phyloP scores from a whole-genome alignment of 2,888 invertebrate genomes.

The Caenorhabditis sp. region DNA sequence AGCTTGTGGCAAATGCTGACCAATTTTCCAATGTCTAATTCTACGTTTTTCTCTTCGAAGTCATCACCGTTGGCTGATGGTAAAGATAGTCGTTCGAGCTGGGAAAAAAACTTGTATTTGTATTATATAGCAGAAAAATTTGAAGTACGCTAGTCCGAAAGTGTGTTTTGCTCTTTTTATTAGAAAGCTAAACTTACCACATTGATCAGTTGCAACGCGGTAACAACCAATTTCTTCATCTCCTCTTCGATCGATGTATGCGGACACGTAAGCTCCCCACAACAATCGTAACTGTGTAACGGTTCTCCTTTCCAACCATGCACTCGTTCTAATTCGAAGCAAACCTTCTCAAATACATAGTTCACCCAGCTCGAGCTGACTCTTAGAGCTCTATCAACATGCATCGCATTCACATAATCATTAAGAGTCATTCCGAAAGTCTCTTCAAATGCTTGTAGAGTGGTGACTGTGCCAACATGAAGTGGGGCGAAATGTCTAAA shows the following conservation, averaged over 20 bases:
- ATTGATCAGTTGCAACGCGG: slow-evolving; percentile 51
- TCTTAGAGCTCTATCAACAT: slow-evolving; percentile 12
- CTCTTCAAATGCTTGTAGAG: slow-evolving; percentile 91
- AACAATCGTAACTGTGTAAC: slow-evolving; percentile 40
- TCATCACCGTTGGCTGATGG: slow-evolving; percentile 5
- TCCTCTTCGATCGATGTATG: slow-evolving; percentile 37
- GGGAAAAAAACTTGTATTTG: not conserved
- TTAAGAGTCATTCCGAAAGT: slow-evolving; percentile 86
- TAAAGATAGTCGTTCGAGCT: slow-evolving; percentile 19
- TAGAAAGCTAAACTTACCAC: slow-evolving; percentile 33
- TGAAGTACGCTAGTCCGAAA: too few relatives aligned
- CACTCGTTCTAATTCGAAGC: slow-evolving; percentile 47
- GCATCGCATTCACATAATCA: slow-evolving; percentile 71
- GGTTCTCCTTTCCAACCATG: slow-evolving; percentile 39
- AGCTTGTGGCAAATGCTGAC: slow-evolving; percentile 16
- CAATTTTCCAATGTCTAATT: slow-evolving; percentile 10
- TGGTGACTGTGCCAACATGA: slow-evolving; percentile 92
- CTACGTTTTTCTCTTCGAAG: not conserved
- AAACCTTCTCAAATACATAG: slow-evolving; percentile 31
- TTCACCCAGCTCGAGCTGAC: slow-evolving; percentile 27
- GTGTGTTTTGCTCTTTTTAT: too few relatives aligned
- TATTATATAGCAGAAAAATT: too few relatives aligned
- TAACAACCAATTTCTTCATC: slow-evolving; percentile 42
- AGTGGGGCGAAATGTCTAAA: slow-evolving; percentile 82
- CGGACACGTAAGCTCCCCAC: slow-evolving; percentile 11